phyloP scores from a whole-genome alignment of 2,113 vertebrate genomes.

The Oncorhynchus clarkii region DNA sequence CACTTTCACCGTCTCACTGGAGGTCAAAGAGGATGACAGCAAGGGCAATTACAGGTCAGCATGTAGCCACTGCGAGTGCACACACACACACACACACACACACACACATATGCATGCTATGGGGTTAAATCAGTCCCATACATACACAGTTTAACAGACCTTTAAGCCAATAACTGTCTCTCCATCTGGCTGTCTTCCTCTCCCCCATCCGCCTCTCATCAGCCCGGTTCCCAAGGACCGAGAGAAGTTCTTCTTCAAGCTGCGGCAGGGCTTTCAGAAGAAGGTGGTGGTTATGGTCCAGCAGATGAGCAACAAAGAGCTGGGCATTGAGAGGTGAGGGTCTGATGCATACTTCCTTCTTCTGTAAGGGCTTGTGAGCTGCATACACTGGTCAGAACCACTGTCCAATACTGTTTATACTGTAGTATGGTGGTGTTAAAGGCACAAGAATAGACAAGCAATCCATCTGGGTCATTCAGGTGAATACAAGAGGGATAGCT shows the following conservation, averaged over 20 bases:
- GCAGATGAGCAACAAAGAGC: constrained; percentile 91
- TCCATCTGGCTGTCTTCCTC: background rate
- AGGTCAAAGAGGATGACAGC: constrained; percentile 95
- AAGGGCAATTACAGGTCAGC: constrained; percentile 95
- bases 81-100: background rate
- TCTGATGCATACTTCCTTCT: background rate
- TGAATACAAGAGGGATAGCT: no score
- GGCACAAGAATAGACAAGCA: no score
- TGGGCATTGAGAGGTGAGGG: constrained; percentile 91
- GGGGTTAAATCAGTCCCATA: background rate
- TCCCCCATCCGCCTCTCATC: background rate
- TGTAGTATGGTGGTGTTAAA: no score
- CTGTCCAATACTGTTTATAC: no score
- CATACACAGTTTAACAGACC: background rate
- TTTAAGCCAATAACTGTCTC: background rate
- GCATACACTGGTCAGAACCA: no score
- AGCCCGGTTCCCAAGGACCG: constrained; percentile 96
- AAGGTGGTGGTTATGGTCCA: constrained; percentile 92
- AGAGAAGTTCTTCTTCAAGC: constrained; percentile 96
- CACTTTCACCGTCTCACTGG: constrained; percentile 89
- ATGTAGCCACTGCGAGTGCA: background rate
- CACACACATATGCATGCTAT: no score
- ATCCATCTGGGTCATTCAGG: no score
- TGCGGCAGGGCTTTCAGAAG: constrained; percentile 92
- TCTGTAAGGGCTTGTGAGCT: background rate